Evolutionary conservation across 2,888 invertebrate genomes (phyloP), one percentile per base, ranked within the genome.

Genomic region (Eilema sororculum): DNA sequence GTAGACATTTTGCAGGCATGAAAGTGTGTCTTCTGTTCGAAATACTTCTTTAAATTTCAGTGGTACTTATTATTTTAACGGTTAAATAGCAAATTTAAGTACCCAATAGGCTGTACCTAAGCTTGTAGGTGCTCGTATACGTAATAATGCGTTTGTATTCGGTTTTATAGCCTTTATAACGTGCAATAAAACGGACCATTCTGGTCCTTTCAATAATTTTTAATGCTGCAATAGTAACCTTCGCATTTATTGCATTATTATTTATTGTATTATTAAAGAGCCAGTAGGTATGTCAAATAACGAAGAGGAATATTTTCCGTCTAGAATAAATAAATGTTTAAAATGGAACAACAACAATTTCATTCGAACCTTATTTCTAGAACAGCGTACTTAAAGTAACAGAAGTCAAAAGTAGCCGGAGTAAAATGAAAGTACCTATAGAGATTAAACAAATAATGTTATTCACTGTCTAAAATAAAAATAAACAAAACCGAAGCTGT

Each of bases 401-500:
- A 25, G 25, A 16, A 62, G 9, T 20, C 12, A 20, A 62, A 62
- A 41, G 37, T 25, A 41, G 41, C 20, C 25, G 25, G 3, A 41
- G 41, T 41, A 37, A 16, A 28, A 12, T 64, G 46, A 52, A 25
- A 28, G 25, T 20, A 33, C n/a, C n/a, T n/a, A n/a, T n/a, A n/a
- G 22, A 30, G 4, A 28, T 62, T 1, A 25, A 33, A 24, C 58
- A 33, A 37, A 58, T 33, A 57, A 33, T 24, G 33, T 37, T 24
- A 22, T 30, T 37, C 37, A 22, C 24, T 25, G 25, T 57, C 13
- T 65, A 65, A 58, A 66, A 65, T 24, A 66, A 41, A 61, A 61
- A 69, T 52, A 69, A 75, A 75, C 52, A 52, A 62, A 81, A 46
- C 8, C 37, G 25, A 73, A 72, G 84, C 87, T 89, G 91, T 91